phyloP scores from a whole-genome alignment of 2,113 vertebrate genomes.

The Phrynosoma platyrhinos region DNA sequence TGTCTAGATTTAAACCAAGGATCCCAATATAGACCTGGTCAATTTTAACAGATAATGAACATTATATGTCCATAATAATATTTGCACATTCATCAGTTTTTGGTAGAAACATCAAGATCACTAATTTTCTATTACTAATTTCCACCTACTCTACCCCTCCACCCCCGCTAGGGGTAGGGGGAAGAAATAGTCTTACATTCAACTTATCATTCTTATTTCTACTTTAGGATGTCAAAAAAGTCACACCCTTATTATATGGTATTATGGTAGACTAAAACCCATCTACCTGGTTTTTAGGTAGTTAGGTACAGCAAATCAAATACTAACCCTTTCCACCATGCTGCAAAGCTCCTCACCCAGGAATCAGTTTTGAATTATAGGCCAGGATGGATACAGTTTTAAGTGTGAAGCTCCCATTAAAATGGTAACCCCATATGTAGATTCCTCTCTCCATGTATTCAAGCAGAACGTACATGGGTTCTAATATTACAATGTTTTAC shows the following conservation, averaged over 20 bases:
- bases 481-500: not conserved
- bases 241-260: not conserved
- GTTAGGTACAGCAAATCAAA: not conserved
- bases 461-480: not conserved
- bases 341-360: not conserved
- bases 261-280: not conserved
- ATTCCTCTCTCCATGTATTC: not conserved
- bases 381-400: not conserved
- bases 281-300: not conserved
- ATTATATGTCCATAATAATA: not conserved
- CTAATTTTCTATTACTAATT: not conserved
- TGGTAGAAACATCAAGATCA: not conserved
- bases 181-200: not conserved
- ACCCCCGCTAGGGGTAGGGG: not conserved
- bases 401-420: not conserved
- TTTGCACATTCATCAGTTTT: not conserved
- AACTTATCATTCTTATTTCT: not conserved
- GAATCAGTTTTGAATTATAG: not conserved
- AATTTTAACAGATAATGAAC: not conserved
- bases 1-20: not conserved
- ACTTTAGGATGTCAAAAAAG: not conserved
- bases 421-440: not conserved
- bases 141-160: not conserved
- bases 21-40: not conserved
- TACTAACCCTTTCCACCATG: not conserved